These are phyloP conservation scores for Drosophila monieri DNA, from an alignment of 2,888 invertebrate genomes.

Conservation along the genomic window DNA sequence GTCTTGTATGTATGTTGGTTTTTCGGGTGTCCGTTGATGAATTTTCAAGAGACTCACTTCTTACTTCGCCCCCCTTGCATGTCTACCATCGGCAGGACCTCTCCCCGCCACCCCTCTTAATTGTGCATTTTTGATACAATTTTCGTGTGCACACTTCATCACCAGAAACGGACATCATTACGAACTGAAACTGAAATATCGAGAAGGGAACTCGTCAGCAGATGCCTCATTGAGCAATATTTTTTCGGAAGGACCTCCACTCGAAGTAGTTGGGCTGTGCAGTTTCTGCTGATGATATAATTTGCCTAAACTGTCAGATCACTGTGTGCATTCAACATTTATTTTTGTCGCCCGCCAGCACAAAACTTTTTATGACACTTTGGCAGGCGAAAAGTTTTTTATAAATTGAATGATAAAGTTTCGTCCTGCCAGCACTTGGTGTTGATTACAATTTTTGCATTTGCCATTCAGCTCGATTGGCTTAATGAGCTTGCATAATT, in stretches of 20 bases:
- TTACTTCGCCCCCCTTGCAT: background rate
- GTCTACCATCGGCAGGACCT: background rate
- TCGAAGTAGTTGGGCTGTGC: constrained; percentile 15
- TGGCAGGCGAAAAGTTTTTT: constrained; percentile 36
- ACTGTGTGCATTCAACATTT: constrained; percentile 45
- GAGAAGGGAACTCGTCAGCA: constrained; percentile 1
- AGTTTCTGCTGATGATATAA: constrained; percentile 47
- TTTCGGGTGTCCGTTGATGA: constrained; percentile 32
- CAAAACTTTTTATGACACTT: constrained; percentile 39
- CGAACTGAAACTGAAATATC: constrained; percentile 20
- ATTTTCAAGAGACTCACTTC: constrained; percentile 31
- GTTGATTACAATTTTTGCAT: constrained; percentile 48
- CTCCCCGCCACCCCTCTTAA: constrained; percentile 44
- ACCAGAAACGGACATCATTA: constrained; percentile 26
- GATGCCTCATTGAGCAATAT: constrained; percentile 2
- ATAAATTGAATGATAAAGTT: constrained; percentile 39
- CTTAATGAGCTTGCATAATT: constrained; percentile 58
- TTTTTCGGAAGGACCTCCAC: background rate
- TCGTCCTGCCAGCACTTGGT: constrained; percentile 1
- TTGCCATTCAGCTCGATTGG: constrained; percentile 45
- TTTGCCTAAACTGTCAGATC: constrained; percentile 51
- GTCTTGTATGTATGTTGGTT: constrained; percentile 15
- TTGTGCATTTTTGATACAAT: constrained; percentile 52
- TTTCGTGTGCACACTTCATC: constrained; percentile 33
- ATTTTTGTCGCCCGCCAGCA: constrained; percentile 25